These are phyloP conservation scores for Galerucella nymphaeae DNA, from an alignment of 2,888 invertebrate species.

Conservation along the genomic window DNA sequence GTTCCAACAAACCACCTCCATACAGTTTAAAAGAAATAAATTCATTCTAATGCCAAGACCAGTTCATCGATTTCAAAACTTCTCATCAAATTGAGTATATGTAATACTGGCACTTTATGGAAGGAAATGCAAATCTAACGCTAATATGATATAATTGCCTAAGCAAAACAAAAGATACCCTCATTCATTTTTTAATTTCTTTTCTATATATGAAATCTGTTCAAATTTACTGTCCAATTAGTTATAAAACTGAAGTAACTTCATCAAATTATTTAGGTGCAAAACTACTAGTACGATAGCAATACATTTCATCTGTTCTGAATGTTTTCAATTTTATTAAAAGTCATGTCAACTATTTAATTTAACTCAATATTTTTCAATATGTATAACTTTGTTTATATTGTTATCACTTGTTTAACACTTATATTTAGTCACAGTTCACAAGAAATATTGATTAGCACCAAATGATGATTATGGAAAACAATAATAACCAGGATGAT, in stretches of 20 bases:
- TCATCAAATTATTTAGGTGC: background rate
- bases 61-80: no score
- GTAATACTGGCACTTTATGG: no score
- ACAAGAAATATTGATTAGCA: constrained; percentile 56
- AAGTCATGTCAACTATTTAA: background rate
- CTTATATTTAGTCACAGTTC: constrained; percentile 12
- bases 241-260: background rate
- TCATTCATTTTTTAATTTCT: no score
- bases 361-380: background rate
- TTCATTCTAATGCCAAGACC: no score
- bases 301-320: background rate
- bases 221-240: no score
- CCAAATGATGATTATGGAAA: constrained; percentile 58
- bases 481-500: constrained; percentile 62
- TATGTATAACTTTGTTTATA: background rate
- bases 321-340: background rate
- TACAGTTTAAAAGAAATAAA: no score
- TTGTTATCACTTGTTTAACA: constrained; percentile 3
- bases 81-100: no score
- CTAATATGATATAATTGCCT: no score
- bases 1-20: no score
- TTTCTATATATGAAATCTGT: no score
- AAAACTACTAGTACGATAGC: background rate
- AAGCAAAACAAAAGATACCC: no score
- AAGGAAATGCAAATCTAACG: no score